A percentile compares a stretch with the other conserved stretches of the same genome.
These are phyloP conservation scores for Trimorus sp. DNA, from an alignment of 2,888 invertebrate species.

Conservation along the genomic window DNA sequence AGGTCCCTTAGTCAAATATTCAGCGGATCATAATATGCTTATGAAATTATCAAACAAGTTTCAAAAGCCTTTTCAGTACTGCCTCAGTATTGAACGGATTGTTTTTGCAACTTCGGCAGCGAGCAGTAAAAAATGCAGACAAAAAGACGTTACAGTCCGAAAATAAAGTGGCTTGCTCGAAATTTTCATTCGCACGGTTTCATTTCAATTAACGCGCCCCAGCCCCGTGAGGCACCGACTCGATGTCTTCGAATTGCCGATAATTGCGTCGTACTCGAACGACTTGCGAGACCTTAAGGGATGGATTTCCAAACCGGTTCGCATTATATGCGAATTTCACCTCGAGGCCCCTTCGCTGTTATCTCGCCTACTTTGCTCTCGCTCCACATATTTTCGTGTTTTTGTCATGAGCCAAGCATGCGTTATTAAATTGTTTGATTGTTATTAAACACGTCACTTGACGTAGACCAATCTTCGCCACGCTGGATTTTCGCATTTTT, in stretches of 20 bases:
- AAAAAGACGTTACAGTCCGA: conserved; percentile 71
- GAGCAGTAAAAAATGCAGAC: conserved; percentile 42
- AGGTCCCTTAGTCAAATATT: too few relatives aligned
- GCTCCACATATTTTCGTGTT: conserved; percentile 57
- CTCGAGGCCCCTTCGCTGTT: conserved; percentile 64
- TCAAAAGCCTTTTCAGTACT: too few relatives aligned
- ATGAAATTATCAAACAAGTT: too few relatives aligned
- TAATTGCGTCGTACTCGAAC: conserved; percentile 75
- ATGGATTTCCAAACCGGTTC: conserved; percentile 77
- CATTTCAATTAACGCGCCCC: conserved; percentile 80
- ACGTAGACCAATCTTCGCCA: background rate
- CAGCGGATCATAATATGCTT: too few relatives aligned
- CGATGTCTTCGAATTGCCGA: conserved; percentile 75
- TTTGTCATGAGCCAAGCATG: conserved; percentile 40
- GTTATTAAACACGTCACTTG: conserved; percentile 32
- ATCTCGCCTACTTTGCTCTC: conserved; percentile 60
- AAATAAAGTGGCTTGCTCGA: conserved; percentile 70
- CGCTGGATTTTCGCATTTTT: too few relatives aligned
- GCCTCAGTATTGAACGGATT: too few relatives aligned
- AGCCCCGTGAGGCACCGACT: conserved; percentile 72
- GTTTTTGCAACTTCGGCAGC: too few relatives aligned
- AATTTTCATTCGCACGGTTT: conserved; percentile 81
- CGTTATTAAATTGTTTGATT: conserved; percentile 33
- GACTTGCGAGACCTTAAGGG: conserved; percentile 74
- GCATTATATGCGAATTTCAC: conserved; percentile 72